Conservation (phyloP, 2,113 vertebrate genomes). For the Syrrhaptes paradoxus region DNA sequence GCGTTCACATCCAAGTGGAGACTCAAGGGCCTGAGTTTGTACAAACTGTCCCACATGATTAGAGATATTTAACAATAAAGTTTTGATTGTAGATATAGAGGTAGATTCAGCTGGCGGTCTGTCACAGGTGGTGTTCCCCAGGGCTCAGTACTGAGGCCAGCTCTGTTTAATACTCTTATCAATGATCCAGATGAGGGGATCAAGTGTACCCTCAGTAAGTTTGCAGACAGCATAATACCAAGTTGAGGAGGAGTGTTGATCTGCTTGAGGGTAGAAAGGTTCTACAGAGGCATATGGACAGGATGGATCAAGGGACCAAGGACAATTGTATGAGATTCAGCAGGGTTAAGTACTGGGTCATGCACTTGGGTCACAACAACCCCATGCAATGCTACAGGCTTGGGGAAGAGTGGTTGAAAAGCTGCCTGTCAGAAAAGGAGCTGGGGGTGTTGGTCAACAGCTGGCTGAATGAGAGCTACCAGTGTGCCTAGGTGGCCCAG, state of each 20-base stretch:
- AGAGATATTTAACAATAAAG: neutral
- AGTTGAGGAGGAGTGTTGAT: fast-evolving
- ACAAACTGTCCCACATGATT: neutral
- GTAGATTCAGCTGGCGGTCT: fast-evolving
- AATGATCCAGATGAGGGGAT: neutral
- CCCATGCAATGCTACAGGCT: too few species aligned
- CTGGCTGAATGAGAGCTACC: too few species aligned
- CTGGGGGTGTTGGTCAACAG: too few species aligned
- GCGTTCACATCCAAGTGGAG: neutral
- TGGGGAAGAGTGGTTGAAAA: too few species aligned
- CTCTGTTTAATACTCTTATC: neutral
- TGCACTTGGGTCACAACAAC: neutral
- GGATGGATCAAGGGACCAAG: fast-evolving
- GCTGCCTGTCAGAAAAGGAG: too few species aligned
- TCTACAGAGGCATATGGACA: neutral
- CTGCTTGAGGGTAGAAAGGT: neutral
- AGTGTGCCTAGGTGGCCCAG: too few species aligned
- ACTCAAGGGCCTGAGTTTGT: neutral
- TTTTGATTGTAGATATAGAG: neutral
- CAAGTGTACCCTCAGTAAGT: neutral
- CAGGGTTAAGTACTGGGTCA: fast-evolving
- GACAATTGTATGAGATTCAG: fast-evolving
- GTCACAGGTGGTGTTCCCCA: neutral
- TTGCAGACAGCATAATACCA: neutral
- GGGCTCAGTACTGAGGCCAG: fast-evolving